A percentile compares a stretch with the other conserved stretches of the same genome.
Conservation (phyloP, 2,888 invertebrate species). For the Spodoptera exigua region DNA sequence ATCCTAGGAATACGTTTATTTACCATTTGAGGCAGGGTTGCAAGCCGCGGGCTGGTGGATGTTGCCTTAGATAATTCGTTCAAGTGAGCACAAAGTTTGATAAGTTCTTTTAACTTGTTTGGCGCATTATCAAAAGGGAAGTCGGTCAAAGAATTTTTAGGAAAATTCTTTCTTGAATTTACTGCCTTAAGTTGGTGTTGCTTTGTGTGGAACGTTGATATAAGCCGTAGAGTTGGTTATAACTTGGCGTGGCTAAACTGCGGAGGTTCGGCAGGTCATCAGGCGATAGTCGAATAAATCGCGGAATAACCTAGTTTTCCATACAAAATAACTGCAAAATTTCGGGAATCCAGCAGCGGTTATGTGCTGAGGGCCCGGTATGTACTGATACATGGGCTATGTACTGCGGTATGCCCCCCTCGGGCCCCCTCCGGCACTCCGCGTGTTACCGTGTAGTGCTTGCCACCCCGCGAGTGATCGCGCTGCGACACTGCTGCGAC, state of each 20-base stretch:
- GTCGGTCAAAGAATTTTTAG: constrained; percentile 11
- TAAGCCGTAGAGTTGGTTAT: constrained; percentile 14
- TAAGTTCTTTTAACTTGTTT: constrained; percentile 16
- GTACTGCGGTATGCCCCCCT: constrained; percentile 78
- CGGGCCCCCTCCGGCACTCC: constrained; percentile 66
- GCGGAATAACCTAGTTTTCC: constrained; percentile 88
- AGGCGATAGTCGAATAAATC: constrained; percentile 77
- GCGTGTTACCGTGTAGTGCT: constrained; percentile 64
- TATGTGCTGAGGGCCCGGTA: constrained; percentile 80
- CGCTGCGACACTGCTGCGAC: constrained; percentile 67
- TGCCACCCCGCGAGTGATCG: constrained; percentile 79
- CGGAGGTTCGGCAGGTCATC: constrained; percentile 45
- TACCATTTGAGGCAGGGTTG: constrained; percentile 22
- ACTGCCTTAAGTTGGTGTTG: constrained; percentile 4
- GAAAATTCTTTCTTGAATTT: constrained; percentile 8
- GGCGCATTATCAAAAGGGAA: constrained; percentile 19
- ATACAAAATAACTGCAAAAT: constrained; percentile 89
- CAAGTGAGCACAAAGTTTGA: constrained; percentile 23
- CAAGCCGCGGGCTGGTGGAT: not conserved
- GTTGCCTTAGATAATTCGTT: constrained; percentile 16
- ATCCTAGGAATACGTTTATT: constrained; percentile 25
- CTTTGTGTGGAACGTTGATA: constrained; percentile 13
- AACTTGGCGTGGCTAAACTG: constrained; percentile 36
- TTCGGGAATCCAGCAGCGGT: constrained; percentile 82
- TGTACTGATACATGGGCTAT: constrained; percentile 86